Evolutionary conservation across 2,797 vertebrate species (phyloP).

Genomic region (Nyctibius grandis): DNA sequence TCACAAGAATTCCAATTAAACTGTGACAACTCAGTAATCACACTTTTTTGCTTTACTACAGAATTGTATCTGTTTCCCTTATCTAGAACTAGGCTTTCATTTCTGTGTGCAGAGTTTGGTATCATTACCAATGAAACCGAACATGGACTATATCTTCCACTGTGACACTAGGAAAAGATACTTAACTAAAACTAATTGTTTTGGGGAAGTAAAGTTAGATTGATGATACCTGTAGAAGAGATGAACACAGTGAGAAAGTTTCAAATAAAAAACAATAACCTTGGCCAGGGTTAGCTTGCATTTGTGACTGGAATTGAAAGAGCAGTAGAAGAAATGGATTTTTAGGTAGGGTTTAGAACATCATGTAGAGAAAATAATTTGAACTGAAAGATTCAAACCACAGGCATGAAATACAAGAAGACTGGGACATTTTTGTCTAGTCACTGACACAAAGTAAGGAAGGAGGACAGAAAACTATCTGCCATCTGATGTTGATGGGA

Average conservation of each 20-base stretch:
- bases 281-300: not conserved
- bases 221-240: not conserved
- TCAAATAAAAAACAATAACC: not conserved
- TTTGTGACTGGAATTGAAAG: not conserved
- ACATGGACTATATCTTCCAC: not conserved
- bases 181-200: not conserved
- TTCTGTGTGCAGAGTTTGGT: not conserved
- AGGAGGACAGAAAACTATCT: not conserved
- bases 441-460: not conserved
- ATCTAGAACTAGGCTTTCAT: not conserved
- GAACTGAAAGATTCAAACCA: not conserved
- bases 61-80: not conserved
- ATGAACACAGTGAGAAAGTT: not conserved
- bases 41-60: not conserved
- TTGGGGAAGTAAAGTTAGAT: not conserved
- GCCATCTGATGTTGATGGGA: not conserved
- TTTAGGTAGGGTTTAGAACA: not conserved
- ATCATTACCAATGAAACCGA: not conserved
- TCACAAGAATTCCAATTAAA: not conserved
- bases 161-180: not conserved
- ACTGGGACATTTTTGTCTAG: not conserved
- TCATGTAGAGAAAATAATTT: not conserved
- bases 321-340: not conserved
- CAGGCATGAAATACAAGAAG: not conserved
- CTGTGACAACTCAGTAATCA: not conserved